phyloP scores from a whole-genome alignment of 2,888 invertebrate genomes.

The Volucella inflata region DNA sequence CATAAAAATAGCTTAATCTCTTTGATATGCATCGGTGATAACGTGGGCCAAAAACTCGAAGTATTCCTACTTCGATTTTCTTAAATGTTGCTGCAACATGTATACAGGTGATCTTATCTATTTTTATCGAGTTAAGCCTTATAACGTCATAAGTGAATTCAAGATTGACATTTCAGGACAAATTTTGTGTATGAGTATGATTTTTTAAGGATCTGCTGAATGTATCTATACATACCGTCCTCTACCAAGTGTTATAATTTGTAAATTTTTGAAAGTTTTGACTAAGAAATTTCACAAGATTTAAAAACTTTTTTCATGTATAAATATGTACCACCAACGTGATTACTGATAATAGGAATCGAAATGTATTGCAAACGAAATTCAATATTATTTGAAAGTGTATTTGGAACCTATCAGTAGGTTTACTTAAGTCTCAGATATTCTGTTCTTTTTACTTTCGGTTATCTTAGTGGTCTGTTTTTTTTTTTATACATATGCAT shows the following conservation, averaged over 20 bases:
- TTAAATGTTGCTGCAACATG: slow-evolving; percentile 44
- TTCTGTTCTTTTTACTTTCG: slow-evolving; percentile 19
- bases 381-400: slow-evolving; percentile 1
- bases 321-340: slow-evolving; percentile 4
- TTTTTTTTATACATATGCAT: background rate
- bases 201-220: background rate
- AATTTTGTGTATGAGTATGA: background rate
- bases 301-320: background rate
- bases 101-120: background rate
- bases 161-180: too few relatives aligned
- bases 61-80: slow-evolving; percentile 30
- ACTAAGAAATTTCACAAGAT: slow-evolving; percentile 1
- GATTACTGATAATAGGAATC: slow-evolving; percentile 34
- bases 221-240: background rate
- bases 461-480: slow-evolving; percentile 56
- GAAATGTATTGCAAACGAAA: slow-evolving; percentile 30
- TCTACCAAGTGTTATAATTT: background rate
- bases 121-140: background rate
- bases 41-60: too few relatives aligned
- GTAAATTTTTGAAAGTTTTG: background rate
- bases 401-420: slow-evolving; percentile 52
- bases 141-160: too few relatives aligned
- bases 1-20: too few relatives aligned
- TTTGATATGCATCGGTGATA: too few relatives aligned
- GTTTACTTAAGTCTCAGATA: slow-evolving; percentile 54